Percentiles rank a stretch among this genome's conserved stretches.
Evolutionary conservation across 2,888 invertebrate species (phyloP).

Genomic region (Cantharis rufa): DNA sequence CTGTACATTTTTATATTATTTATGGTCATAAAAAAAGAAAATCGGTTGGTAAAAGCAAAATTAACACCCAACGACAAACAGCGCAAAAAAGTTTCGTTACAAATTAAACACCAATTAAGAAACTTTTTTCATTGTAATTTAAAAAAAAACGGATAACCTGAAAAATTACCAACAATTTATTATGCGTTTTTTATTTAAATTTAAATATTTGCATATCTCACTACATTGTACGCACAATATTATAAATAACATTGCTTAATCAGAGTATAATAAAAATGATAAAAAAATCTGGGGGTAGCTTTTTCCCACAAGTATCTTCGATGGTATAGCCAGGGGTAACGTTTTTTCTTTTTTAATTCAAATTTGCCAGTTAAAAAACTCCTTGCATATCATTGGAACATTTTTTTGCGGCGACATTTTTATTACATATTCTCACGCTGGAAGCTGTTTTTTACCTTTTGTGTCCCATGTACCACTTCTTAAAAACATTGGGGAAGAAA

Average conservation of each 20-base stretch:
- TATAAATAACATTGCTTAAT: conserved; percentile 47
- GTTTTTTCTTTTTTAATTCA: conserved; percentile 43
- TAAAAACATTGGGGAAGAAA: not conserved
- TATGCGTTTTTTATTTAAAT: conserved; percentile 37
- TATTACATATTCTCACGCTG: conserved; percentile 44
- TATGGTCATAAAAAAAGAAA: not conserved
- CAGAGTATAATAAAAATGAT: conserved; percentile 36
- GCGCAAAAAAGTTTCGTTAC: conserved; percentile 6
- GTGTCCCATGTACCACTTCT: not conserved
- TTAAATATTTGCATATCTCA: conserved; percentile 42
- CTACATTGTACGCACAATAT: conserved; percentile 33
- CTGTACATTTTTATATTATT: not conserved
- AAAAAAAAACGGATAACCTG: conserved; percentile 40
- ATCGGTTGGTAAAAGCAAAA: not conserved
- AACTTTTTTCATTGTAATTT: conserved; percentile 31
- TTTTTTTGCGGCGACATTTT: conserved; percentile 39
- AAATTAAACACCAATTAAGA: conserved; percentile 45
- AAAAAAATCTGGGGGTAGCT: conserved; percentile 43
- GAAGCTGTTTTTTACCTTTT: conserved; percentile 35
- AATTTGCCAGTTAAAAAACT: conserved; percentile 44
- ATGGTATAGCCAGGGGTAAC: conserved; percentile 35
- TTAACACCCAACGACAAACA: not conserved
- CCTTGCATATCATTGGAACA: conserved; percentile 39
- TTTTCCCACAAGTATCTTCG: conserved; percentile 45
- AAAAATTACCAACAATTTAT: conserved; percentile 53